Conservation (phyloP, 2,113 vertebrate species). For the Megaceryle torquata region DNA sequence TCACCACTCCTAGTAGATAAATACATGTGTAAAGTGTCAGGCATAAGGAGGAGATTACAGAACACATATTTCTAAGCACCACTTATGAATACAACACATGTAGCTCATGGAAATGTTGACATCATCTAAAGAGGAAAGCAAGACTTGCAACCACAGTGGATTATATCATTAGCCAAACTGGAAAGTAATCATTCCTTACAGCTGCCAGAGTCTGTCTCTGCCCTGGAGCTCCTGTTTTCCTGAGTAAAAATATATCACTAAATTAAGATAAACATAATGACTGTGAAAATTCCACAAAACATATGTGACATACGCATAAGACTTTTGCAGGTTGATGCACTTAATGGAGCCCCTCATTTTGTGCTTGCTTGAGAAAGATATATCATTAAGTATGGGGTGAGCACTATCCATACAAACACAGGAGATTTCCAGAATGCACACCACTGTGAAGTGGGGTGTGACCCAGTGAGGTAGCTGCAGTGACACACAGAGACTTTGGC, state of each 20-base stretch:
- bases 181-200: constrained; percentile 48
- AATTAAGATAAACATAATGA: not conserved
- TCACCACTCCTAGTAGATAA: constrained; percentile 65
- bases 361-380: not conserved
- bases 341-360: not conserved
- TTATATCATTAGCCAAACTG: constrained; percentile 65
- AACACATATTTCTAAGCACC: constrained; percentile 62
- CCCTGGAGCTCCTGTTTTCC: not conserved
- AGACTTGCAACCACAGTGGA: constrained; percentile 51
- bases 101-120: constrained; percentile 58
- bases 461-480: not conserved
- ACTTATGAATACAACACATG: constrained; percentile 65
- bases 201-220: constrained; percentile 18
- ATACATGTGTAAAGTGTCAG: constrained; percentile 61
- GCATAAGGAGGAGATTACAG: constrained; percentile 70
- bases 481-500: not conserved
- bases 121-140: constrained; percentile 61
- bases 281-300: not conserved
- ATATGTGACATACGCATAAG: not conserved
- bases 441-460: not conserved
- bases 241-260: constrained; percentile 7
- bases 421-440: not conserved
- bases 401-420: not conserved
- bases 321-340: not conserved
- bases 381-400: not conserved